Evolutionary conservation across 2,888 invertebrate species (phyloP), one percentile per base, ranked within the genome.

Genomic region (Chloroclystis v-ata): DNA sequence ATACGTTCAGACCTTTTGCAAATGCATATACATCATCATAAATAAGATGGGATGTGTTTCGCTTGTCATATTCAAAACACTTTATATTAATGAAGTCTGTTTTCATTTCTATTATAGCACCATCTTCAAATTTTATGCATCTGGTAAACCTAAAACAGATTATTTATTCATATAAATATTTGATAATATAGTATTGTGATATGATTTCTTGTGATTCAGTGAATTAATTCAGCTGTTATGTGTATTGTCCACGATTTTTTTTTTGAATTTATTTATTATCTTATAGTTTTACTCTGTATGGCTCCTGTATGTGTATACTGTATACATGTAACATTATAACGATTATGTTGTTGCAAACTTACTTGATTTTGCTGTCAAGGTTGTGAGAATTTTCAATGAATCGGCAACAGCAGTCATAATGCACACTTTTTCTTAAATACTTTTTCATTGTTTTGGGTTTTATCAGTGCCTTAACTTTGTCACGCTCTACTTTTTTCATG

Each of bases 11-110:
- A 75, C 56, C 89, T 74, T 43, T 92, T 72, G 54, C 82, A 75
- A 57, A 82, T 57, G 50, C 86, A 72, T 65, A 91, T 69, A 61
- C 88, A 77, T 67, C 85, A 7, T 75, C 73, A 47, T 85, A 85
- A 37, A 85, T 66, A 8, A 60, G 35, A 28, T 63, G 63, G 0
- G 77, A 70, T 40, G 50, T 52, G 47, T 81, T 79, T 4, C 57
- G 52, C 13, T 48, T 56, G 32, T 69, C 67, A 30, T 71, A 57
- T 61, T 77, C 72, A 43, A 62, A 75, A 51, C 85, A 85, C 60
- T 70, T 71, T 1, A 84, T 61, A 33, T 75, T 81, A 37, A 85
- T 60, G 38, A 83, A 83, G 54, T 85, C 84, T 7, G 70, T 65
- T 57, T 77, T 59, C 44, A 85, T 55, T 28, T 45, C 53, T 24